phyloP scores from a whole-genome alignment of 2,113 vertebrate genomes.

The Ginglymostoma cirratum region DNA sequence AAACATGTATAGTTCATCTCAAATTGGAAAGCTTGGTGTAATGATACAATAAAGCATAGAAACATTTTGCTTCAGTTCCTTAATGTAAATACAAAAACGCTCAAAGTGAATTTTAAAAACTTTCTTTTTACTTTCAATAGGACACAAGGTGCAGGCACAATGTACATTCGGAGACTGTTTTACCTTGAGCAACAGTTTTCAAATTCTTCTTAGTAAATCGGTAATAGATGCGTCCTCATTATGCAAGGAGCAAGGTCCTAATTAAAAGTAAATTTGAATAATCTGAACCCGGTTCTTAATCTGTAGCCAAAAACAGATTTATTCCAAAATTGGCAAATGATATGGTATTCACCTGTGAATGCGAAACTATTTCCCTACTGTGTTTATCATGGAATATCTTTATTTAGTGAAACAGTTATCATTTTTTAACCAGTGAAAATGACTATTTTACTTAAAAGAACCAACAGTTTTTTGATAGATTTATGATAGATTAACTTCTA shows the following conservation, averaged over 20 bases:
- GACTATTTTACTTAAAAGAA: background rate
- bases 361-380: background rate
- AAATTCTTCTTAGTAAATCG: background rate
- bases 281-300: background rate
- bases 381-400: background rate
- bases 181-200: background rate
- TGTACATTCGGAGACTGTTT: background rate
- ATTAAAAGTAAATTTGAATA: background rate
- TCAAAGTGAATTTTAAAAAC: background rate
- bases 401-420: background rate
- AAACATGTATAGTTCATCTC: background rate
- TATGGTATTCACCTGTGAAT: background rate
- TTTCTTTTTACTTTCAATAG: background rate
- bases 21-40: conserved; percentile 6
- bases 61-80: background rate
- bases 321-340: background rate
- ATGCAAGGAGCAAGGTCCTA: background rate
- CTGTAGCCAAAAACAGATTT: background rate
- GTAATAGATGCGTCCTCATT: background rate
- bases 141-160: background rate
- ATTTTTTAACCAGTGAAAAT: background rate
- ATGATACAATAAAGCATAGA: background rate
- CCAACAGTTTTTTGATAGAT: background rate
- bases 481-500: background rate
- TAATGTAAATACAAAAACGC: background rate